Base-by-base conservation (phyloP, 2,113 vertebrate genomes). In the Plecturocebus donacophilus region DNA sequence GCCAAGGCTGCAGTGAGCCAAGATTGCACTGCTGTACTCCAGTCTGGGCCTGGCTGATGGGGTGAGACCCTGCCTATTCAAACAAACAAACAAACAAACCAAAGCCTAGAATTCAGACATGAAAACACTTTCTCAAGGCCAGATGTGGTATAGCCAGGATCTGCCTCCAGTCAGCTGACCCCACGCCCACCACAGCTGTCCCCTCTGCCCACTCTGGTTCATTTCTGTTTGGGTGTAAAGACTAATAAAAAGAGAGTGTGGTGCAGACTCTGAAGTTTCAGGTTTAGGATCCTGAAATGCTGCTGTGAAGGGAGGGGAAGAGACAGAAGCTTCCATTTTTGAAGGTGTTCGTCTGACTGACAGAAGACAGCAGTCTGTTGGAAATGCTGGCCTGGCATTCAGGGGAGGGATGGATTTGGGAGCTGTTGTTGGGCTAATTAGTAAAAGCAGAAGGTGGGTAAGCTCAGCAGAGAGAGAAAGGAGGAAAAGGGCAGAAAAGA, bases 141-240 rank as follows among this genome's bases (percentile, higher is more conserved):
- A 40, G 42, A 38, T 23, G 52, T 10, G 6, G 25, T 4, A 9
- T 2, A 61, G 49, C 16, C 84, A 47, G 49, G 32, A 45, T 19
- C 45, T 3, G 11, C 16, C 32, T 11, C 66, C 30, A 25, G 35
- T 6, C 17, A 56, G 11, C 61, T 2, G 6, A 47, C 21, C 7
- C 30, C 2, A 5, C 0, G 10, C 32, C 45, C 8, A 38, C 38
- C 16, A 5, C 25, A 16, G 8, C 58, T 4, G 2, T 40, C 23
- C 17, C 42, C 12, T 17, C 49, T 6, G 16, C 45, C 27, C 27
- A 32, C 45, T 68, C n/a, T 40, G 35, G 56, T 54, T 42, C 47
- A 8, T 17, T 40, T 70, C 61, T 45, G 38, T 45, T 80, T 30
- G 84, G 21, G n/a, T 71, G 20, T 19, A 42, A 73, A 8, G 17